Conservation (phyloP, 2,888 invertebrate genomes). For the Campoplex capitator region DNA sequence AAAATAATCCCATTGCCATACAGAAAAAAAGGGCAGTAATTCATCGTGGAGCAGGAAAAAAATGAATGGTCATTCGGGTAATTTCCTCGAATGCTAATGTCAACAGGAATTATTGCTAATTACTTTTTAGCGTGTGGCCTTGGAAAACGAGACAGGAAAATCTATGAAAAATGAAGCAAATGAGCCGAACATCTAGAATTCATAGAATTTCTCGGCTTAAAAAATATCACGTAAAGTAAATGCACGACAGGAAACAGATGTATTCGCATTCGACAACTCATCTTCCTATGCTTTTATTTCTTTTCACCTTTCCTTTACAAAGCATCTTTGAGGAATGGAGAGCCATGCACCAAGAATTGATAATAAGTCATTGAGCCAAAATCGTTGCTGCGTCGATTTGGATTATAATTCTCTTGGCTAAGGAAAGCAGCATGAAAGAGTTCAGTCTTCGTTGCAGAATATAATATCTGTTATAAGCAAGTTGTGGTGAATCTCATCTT, state of each 20-base stretch:
- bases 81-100: constrained; percentile 20
- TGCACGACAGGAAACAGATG: no score
- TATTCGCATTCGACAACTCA: no score
- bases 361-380: no score
- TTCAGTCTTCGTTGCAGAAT: not conserved
- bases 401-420: not conserved
- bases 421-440: constrained; percentile 18
- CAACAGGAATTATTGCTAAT: constrained; percentile 6
- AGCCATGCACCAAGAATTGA: no score
- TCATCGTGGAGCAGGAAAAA: not conserved
- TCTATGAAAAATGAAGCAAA: not conserved
- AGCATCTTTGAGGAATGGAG: no score
- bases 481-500: constrained; percentile 34
- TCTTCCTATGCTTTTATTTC: no score
- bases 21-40: not conserved
- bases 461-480: not conserved
- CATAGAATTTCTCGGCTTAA: not conserved
- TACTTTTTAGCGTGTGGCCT: not conserved
- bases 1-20: not conserved
- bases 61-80: not conserved
- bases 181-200: not conserved
- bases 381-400: no score
- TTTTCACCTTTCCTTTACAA: no score
- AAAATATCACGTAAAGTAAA: no score
- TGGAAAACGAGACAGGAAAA: not conserved